These are phyloP conservation scores for Thamnophis sirtalis DNA, from an alignment of 2,113 vertebrate species.

Conservation along the genomic window DNA sequence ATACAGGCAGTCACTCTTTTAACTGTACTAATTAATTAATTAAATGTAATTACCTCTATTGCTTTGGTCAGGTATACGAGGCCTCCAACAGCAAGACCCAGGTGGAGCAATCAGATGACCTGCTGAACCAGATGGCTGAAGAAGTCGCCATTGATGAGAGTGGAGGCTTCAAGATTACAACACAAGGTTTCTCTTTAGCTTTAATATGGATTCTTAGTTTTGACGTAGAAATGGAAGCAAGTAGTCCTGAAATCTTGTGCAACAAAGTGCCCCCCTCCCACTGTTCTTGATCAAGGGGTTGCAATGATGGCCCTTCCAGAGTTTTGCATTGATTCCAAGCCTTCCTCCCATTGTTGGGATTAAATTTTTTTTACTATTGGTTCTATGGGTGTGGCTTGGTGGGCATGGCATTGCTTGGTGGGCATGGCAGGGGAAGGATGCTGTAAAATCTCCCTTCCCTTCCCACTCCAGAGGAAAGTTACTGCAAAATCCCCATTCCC, in stretches of 20 bases:
- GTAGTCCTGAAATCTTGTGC: rapidly evolving
- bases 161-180: conserved; percentile 49
- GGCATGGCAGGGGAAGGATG: too few species aligned
- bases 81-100: conserved; percentile 79
- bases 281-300: background rate
- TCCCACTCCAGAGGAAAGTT: too few species aligned
- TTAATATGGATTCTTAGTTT: background rate
- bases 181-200: conserved; percentile 58
- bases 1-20: background rate
- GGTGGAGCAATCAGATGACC: conserved; percentile 80
- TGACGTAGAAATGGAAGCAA: conserved; percentile 1
- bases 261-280: background rate
- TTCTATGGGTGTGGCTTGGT: too few species aligned
- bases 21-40: background rate
- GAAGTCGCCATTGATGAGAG: conserved; percentile 83
- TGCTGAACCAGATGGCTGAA: conserved; percentile 83
- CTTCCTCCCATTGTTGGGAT: background rate
- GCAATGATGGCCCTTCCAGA: background rate
- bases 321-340: background rate
- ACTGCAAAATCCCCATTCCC: too few species aligned
- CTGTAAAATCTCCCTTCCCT: too few species aligned
- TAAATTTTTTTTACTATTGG: too few species aligned
- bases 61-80: conserved; percentile 71
- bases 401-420: too few species aligned
- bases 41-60: background rate